A percentile compares a stretch with the other conserved stretches of the same genome.
Conservation (phyloP, 2,113 vertebrate genomes). For the Rattus norvegicus region GRCr8 NC_086021.1:138863001-138863500, state of each 20-base stretch:
- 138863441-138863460: background rate
- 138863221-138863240: conserved; percentile 59
- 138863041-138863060: background rate
- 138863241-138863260: background rate
- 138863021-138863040: background rate
- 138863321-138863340: background rate
- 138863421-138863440: background rate
- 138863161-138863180: conserved; percentile 63
- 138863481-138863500: conserved; percentile 74
- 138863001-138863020: background rate
- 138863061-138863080: conserved; percentile 68
- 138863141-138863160: conserved; percentile 9
- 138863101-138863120: conserved; percentile 64
- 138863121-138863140: conserved; percentile 24
- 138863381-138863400: conserved; percentile 61
- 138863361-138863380: too few relatives aligned
- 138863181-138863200: conserved; percentile 51
- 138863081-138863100: conserved; percentile 70
- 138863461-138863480: background rate
- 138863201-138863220: conserved; percentile 80
- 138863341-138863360: background rate
- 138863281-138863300: background rate
- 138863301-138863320: conserved; percentile 51
- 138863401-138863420: conserved; percentile 55
- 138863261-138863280: conserved; percentile 41